Conservation (phyloP, 2,797 vertebrate genomes). For the Cynodonichthys magdalenae region DNA sequence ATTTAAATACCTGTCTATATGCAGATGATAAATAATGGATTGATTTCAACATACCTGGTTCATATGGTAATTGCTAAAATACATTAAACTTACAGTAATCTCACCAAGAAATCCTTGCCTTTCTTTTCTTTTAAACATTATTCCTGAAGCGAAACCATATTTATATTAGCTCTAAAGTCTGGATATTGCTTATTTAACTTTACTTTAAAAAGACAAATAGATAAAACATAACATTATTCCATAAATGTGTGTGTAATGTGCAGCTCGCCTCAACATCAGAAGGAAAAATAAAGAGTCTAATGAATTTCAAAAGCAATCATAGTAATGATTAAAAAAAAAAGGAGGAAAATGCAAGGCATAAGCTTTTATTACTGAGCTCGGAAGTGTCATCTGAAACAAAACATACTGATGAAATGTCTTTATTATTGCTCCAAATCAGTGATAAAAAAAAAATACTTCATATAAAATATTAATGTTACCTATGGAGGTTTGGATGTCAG, state of each 20-base stretch:
- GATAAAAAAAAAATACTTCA: too few relatives aligned
- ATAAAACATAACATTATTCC: too few relatives aligned
- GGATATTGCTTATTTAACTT: too few relatives aligned
- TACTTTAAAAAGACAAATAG: too few relatives aligned
- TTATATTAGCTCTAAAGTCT: too few relatives aligned
- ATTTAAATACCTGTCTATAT: conserved; percentile 59
- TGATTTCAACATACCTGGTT: conserved; percentile 19
- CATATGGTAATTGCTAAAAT: conserved; percentile 20
- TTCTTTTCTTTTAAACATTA: too few relatives aligned
- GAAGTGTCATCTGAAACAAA: conserved; percentile 27
- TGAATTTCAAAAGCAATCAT: conserved; percentile 16
- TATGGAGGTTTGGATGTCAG: conserved; percentile 26
- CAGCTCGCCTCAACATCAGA: background rate
- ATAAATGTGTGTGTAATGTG: background rate
- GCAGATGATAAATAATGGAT: conserved; percentile 53
- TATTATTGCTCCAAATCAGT: conserved; percentile 48
- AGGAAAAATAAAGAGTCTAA: background rate
- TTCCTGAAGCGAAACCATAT: too few relatives aligned
- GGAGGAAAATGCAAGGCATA: conserved; percentile 2
- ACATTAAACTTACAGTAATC: conserved; percentile 8
- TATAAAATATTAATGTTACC: too few relatives aligned
- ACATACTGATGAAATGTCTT: conserved; percentile 37
- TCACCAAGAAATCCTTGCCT: background rate
- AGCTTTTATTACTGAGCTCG: conserved; percentile 13
- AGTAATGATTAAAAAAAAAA: background rate